Percentiles rank a stretch among this genome's conserved stretches.
phyloP scores from a whole-genome alignment of 2,113 vertebrate genomes.

The Malurus melanocephalus region DNA sequence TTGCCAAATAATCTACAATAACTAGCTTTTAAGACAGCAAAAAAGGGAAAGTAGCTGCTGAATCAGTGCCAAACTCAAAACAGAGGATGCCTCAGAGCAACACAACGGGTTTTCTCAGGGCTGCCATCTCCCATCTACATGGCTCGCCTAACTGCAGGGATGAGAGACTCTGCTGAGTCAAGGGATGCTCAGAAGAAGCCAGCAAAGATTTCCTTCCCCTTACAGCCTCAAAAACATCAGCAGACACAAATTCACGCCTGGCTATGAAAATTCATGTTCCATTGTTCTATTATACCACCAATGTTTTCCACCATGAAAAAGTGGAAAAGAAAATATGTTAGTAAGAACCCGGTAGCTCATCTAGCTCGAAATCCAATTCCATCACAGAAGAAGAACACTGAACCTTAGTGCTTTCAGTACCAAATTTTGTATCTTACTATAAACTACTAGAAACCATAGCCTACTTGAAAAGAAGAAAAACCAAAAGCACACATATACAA shows the following conservation, averaged over 20 bases:
- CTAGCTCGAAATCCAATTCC: background rate
- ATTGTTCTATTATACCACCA: background rate
- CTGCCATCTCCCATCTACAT: background rate
- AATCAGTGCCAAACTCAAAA: background rate
- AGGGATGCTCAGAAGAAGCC: background rate
- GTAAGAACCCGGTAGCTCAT: background rate
- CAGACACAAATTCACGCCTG: background rate
- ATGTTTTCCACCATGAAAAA: background rate
- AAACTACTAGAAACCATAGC: background rate
- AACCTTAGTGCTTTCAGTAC: background rate
- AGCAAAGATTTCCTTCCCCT: background rate
- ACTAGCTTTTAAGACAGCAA: background rate
- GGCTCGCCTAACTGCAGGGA: background rate
- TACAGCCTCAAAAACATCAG: background rate
- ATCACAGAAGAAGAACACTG: background rate
- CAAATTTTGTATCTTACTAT: background rate
- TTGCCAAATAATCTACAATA: background rate
- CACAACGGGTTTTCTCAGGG: background rate
- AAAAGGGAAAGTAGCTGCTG: background rate
- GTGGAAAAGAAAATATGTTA: background rate
- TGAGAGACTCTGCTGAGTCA: background rate
- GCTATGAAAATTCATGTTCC: fast-evolving
- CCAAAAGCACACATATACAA: background rate
- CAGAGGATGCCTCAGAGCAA: constrained; percentile 22
- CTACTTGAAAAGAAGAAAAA: background rate